phyloP scores from a whole-genome alignment of 2,113 vertebrate genomes.

The Jaculus jaculus region DNA sequence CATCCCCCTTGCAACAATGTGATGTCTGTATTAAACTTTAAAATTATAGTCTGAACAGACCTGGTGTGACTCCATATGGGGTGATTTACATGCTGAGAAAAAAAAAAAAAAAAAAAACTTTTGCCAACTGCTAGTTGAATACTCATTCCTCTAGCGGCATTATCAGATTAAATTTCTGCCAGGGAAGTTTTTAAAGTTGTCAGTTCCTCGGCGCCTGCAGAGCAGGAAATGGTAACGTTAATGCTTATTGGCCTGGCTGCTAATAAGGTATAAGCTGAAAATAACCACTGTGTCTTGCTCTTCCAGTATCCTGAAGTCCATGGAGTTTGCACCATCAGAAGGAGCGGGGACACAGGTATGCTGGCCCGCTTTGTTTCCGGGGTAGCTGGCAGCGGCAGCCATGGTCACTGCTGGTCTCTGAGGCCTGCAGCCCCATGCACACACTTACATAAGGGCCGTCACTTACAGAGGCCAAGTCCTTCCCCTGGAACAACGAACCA shows the following conservation, averaged over 20 bases:
- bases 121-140: constrained; percentile 80
- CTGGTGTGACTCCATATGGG: constrained; percentile 85
- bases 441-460: neutral
- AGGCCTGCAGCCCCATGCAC: neutral
- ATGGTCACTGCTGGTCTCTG: neutral
- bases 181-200: constrained; percentile 80
- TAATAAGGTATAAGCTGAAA: constrained; percentile 49
- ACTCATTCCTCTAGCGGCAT: constrained; percentile 81
- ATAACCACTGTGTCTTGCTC: constrained; percentile 75
- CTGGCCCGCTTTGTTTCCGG: constrained; percentile 30
- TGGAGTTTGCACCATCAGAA: constrained; percentile 95
- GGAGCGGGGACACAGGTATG: constrained; percentile 92
- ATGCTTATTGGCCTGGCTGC: constrained; percentile 63
- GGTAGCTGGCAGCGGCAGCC: too few species aligned
- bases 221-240: constrained; percentile 64
- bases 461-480: neutral
- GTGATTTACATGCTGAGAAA: constrained; percentile 83
- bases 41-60: constrained; percentile 85
- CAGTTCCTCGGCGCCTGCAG: constrained; percentile 74
- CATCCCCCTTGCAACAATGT: constrained; percentile 84
- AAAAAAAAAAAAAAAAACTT: constrained; percentile 77
- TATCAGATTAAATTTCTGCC: constrained; percentile 78
- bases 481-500: neutral
- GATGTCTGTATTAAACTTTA: constrained; percentile 89
- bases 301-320: constrained; percentile 96